Conservation (phyloP, 2,797 vertebrate genomes). For the Mareca penelope region DNA sequence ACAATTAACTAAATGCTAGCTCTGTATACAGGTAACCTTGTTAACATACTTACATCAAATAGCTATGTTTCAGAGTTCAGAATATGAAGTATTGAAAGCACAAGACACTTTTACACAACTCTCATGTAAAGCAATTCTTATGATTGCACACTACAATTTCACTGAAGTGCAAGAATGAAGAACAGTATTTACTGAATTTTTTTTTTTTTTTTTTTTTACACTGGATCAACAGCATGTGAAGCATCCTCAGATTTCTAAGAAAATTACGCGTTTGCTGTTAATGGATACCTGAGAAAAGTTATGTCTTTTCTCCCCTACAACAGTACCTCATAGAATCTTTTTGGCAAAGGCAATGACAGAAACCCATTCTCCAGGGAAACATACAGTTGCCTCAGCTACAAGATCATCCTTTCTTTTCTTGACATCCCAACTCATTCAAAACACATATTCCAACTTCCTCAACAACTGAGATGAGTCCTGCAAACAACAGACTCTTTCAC, state of each 20-base stretch:
- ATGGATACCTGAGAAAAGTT: not conserved
- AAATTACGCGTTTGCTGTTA: not conserved
- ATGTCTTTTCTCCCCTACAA: not conserved
- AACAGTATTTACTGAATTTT: not conserved
- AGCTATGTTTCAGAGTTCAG: not conserved
- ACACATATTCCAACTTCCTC: slow-evolving; percentile 34
- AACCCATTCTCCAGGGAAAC: not conserved
- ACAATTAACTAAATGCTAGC: not conserved
- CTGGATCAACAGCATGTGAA: not conserved
- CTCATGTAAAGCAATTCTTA: not conserved
- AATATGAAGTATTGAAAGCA: not conserved
- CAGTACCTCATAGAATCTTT: not conserved
- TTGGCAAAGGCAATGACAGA: not conserved
- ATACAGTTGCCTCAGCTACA: slow-evolving; percentile 35
- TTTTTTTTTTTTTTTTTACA: not conserved
- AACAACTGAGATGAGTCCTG: slow-evolving; percentile 33
- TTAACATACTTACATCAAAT: not conserved
- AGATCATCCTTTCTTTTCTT: slow-evolving; percentile 34
- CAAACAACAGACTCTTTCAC: slow-evolving; percentile 56
- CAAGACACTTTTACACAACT: not conserved
- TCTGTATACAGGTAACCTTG: not conserved
- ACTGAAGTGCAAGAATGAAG: not conserved
- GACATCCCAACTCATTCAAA: slow-evolving; percentile 26
- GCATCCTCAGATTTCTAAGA: not conserved
- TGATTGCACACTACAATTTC: not conserved